These are phyloP conservation scores for Xerus inauris DNA, from an alignment of 2,113 vertebrate species.

Conservation along the genomic window DNA sequence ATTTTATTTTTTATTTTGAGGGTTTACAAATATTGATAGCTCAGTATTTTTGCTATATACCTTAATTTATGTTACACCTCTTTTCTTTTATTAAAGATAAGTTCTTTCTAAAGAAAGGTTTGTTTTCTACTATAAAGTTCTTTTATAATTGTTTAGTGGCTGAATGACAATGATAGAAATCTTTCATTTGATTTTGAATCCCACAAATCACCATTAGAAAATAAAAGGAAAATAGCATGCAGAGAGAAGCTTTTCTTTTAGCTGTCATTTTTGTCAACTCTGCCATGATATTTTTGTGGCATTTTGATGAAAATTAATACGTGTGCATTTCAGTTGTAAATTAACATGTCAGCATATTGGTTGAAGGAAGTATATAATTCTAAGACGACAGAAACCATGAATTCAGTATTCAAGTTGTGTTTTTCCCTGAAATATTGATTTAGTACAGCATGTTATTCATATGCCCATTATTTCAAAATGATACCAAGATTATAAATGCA, in stretches of 20 bases:
- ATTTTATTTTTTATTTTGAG: constrained; percentile 46
- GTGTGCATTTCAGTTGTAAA: constrained; percentile 41
- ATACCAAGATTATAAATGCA: not conserved
- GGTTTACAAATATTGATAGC: not conserved
- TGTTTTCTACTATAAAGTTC: not conserved
- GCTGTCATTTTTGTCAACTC: constrained; percentile 13
- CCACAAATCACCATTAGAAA: not conserved
- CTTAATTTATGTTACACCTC: not conserved
- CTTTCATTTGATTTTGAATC: not conserved
- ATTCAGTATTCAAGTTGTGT: constrained; percentile 34
- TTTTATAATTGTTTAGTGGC: not conserved
- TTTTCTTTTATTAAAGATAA: not conserved
- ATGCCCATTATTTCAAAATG: constrained; percentile 38
- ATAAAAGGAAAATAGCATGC: not conserved
- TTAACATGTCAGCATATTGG: constrained; percentile 18
- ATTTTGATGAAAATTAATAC: constrained; percentile 40
- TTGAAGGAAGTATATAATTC: constrained; percentile 8
- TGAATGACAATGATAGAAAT: constrained; percentile 15
- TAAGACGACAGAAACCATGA: constrained; percentile 48
- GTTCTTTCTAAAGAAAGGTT: not conserved
- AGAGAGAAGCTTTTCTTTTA: not conserved
- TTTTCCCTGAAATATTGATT: constrained; percentile 39
- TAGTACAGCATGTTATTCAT: not conserved
- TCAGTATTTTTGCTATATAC: not conserved
- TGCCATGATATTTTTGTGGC: not conserved